Evolutionary conservation across 2,888 invertebrate genomes (phyloP), one percentile per base, ranked within the genome.

Genomic region (Cataglyphis albicans): DNA sequence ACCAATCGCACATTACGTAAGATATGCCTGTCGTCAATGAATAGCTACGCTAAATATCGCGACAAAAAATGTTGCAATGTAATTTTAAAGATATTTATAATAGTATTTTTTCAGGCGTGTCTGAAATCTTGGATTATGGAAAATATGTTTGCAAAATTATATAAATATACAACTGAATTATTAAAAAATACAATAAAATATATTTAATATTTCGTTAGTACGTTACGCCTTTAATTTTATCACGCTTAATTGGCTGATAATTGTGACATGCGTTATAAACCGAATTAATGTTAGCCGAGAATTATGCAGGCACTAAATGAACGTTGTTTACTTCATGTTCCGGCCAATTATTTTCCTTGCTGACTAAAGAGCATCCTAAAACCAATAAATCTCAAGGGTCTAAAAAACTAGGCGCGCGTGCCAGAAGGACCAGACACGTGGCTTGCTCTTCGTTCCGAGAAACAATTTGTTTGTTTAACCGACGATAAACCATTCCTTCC

Each of bases 351-450:
- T 25, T 41, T 74, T 10, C n/a, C 44, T 25, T 35, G 1, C 38
- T 18, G 32, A 67, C 41, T 75, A 72, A 82, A 80, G 52, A 52
- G 52, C 21, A 82, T 81, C 70, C 80, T 78, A 84, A 78, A 82
- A 86, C 84, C 88, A 64, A 90, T 90, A 89, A 90, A 89, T 90
- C 73, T 90, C 55, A 18, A 55, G 82, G 74, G 72, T 25, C 65
- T n/a, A 52, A 83, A 84, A 81, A 74, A 86, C 64, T 73, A 73
- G 86, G 73, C 86, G 86, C 92, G 91, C 91, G 92, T 88, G 88
- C 87, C 86, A 75, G 65, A 67, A 84, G 72, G 73, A 82, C 78
- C 78, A 48, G 91, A 91, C 92, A 91, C 92, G 92, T 91, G 92
- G 89, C 91, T 78, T 64, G 67, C 63, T 89, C 87, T 72, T 87